These are phyloP conservation scores for Pampusana beccarii DNA, from an alignment of 2,113 vertebrate genomes.

Conservation along the genomic window DNA sequence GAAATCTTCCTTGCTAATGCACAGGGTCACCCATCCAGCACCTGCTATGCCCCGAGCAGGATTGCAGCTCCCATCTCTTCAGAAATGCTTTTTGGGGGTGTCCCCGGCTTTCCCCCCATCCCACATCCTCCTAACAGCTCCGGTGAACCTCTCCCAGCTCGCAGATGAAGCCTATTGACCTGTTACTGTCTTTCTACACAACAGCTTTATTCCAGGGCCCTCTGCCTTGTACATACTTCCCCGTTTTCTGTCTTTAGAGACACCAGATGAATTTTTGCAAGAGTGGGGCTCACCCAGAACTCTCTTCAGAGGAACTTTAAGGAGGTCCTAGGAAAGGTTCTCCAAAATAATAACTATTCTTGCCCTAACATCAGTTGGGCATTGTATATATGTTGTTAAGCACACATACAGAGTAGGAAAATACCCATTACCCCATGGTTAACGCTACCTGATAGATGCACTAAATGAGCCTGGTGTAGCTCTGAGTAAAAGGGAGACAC, in stretches of 20 bases:
- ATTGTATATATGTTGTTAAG: neutral
- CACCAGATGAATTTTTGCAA: neutral
- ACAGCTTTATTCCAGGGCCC: neutral
- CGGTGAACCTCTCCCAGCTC: fast-evolving
- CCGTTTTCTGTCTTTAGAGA: neutral
- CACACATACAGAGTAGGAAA: neutral
- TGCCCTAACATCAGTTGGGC: neutral
- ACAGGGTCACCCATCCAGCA: neutral
- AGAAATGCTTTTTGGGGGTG: neutral
- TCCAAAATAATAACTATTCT: neutral
- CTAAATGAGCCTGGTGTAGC: fast-evolving
- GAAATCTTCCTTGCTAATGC: neutral
- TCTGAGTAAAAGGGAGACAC: neutral
- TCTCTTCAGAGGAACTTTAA: neutral
- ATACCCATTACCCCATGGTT: neutral
- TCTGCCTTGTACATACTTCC: neutral
- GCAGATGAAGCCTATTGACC: neutral
- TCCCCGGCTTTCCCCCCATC: neutral
- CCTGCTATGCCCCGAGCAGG: fast-evolving
- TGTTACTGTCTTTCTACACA: neutral
- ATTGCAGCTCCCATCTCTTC: neutral
- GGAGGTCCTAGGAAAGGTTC: neutral
- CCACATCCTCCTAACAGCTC: neutral
- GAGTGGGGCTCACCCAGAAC: neutral
- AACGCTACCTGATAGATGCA: neutral